A percentile compares a stretch with the other conserved stretches of the same genome.
Evolutionary conservation across 2,888 invertebrate species (phyloP).

Genomic region (Tenodera sinensis): DNA sequence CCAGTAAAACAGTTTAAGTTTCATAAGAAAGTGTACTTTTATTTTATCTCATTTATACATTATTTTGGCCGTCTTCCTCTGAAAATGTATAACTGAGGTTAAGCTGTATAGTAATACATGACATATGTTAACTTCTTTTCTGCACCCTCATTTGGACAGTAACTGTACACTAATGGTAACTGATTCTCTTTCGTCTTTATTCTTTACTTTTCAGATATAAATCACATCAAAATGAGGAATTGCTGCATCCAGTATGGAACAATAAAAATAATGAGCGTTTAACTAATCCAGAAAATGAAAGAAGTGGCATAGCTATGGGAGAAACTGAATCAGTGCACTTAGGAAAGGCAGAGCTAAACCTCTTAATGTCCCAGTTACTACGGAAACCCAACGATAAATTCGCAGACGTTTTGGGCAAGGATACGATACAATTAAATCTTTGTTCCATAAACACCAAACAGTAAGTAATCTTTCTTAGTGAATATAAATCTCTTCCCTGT

Average conservation of each 20-base stretch:
- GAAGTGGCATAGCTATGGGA: not conserved
- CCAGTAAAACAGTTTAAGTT: too few relatives aligned
- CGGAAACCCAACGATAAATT: not conserved
- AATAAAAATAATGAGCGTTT: not conserved
- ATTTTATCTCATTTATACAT: too few relatives aligned
- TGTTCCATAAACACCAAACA: not conserved
- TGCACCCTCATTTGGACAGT: too few relatives aligned
- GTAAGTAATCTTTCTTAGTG: not conserved
- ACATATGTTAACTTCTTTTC: too few relatives aligned
- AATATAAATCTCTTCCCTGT: too few relatives aligned
- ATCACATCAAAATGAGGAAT: not conserved
- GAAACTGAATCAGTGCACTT: conserved; percentile 5
- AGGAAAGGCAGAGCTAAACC: conserved; percentile 28
- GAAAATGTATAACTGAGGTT: too few relatives aligned
- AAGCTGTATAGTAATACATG: too few relatives aligned
- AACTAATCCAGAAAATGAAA: not conserved
- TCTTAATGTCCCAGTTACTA: conserved; percentile 27
- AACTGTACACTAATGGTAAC: too few relatives aligned
- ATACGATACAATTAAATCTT: conserved; percentile 24
- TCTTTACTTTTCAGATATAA: not conserved
- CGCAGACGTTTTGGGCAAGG: not conserved
- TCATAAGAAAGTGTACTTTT: too few relatives aligned
- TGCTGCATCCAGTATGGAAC: not conserved
- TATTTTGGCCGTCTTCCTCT: too few relatives aligned
- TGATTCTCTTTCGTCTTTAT: too few relatives aligned